Evolutionary conservation across 2,113 vertebrate genomes (phyloP).

Genomic region (Nycticryphes semicollaris): DNA sequence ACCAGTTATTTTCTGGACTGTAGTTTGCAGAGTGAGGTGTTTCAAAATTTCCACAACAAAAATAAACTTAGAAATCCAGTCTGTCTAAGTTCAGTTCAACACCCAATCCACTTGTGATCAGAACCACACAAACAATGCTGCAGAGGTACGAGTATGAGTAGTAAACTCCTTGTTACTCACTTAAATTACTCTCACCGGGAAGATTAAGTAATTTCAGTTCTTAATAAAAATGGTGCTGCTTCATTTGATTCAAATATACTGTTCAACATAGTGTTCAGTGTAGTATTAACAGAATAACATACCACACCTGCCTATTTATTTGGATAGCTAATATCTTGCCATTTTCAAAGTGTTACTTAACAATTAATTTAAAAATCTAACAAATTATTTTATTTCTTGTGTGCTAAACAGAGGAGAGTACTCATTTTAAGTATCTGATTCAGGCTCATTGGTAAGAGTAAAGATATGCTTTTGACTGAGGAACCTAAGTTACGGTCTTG

Average conservation of each 20-base stretch:
- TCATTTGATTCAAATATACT: neutral
- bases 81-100: neutral
- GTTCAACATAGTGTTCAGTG: neutral
- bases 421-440: neutral
- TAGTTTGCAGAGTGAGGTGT: neutral
- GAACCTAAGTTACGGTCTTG: neutral
- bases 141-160: neutral
- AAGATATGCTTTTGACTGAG: fast-evolving
- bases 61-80: neutral
- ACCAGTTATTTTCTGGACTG: neutral
- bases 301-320: neutral
- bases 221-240: neutral
- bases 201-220: neutral
- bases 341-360: neutral
- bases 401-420: neutral
- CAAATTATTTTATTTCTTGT: neutral
- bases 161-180: neutral
- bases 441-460: neutral
- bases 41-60: neutral
- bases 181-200: neutral
- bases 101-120: neutral
- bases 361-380: neutral
- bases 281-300: neutral
- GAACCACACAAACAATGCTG: neutral
- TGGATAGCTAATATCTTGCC: neutral